phyloP scores from a whole-genome alignment of 2,113 vertebrate genomes.

The Herpetotheres cachinnans region DNA sequence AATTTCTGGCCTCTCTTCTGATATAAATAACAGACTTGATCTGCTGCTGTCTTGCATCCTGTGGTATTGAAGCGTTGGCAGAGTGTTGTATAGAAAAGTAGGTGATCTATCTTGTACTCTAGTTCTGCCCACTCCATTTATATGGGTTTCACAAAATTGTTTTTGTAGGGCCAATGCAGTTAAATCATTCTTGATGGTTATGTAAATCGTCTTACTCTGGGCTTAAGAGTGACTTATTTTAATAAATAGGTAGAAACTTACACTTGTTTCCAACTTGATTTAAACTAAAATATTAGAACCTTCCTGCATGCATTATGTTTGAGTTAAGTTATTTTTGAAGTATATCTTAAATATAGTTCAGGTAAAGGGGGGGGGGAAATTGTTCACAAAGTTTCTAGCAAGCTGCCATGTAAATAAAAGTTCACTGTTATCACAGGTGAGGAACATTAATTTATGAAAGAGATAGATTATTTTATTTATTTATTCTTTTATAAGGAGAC shows the following conservation, averaged over 20 bases:
- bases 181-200: not conserved
- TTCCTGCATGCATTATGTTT: not conserved
- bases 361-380: not conserved
- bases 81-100: not conserved
- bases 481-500: not conserved
- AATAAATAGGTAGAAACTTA: not conserved
- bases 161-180: not conserved
- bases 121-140: not conserved
- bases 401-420: not conserved
- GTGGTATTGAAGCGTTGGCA: not conserved
- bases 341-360: not conserved
- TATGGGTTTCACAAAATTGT: not conserved
- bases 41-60: not conserved
- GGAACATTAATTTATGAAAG: not conserved
- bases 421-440: not conserved
- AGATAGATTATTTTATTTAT: not conserved
- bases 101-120: not conserved
- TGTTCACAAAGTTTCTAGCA: not conserved
- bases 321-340: not conserved
- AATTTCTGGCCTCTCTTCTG: not conserved
- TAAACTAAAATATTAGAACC: not conserved
- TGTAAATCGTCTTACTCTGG: not conserved
- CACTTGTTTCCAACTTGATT: not conserved
- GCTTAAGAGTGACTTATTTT: not conserved
- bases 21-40: not conserved